Percentiles rank a stretch among this genome's conserved stretches.
phyloP scores from a whole-genome alignment of 2,888 invertebrate species.

The Melanostoma mellinum region DNA sequence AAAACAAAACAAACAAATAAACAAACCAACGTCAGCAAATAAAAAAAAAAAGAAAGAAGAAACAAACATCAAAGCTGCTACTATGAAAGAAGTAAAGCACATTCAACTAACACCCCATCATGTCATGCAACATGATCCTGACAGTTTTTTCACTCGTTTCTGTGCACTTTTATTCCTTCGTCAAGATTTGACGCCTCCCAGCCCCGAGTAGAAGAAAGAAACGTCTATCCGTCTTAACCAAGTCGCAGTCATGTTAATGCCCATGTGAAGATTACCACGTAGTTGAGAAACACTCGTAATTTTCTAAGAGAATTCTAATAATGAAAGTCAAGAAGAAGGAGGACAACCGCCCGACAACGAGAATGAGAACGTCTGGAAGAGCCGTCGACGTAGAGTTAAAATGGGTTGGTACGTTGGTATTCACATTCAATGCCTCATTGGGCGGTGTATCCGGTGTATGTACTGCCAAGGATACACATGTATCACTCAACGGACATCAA shows the following conservation, averaged over 20 bases:
- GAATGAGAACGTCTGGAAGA: not conserved
- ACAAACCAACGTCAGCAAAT: too few species aligned
- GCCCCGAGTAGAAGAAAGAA: not conserved
- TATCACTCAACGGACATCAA: slow-evolving; percentile 43
- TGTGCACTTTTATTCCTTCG: slow-evolving; percentile 27
- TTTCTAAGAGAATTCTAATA: slow-evolving; percentile 55
- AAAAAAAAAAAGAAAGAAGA: too few species aligned
- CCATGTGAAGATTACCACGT: slow-evolving; percentile 56
- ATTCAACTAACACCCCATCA: slow-evolving; percentile 49
- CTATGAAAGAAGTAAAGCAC: slow-evolving; percentile 46
- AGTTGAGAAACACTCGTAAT: slow-evolving; percentile 59
- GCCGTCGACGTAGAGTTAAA: not conserved
- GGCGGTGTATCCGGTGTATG: not conserved
- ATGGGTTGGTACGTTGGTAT: not conserved
- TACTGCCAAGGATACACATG: slow-evolving; percentile 31
- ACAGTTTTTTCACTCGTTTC: slow-evolving; percentile 22
- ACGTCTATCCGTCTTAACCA: slow-evolving; percentile 21
- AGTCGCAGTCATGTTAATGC: slow-evolving; percentile 48
- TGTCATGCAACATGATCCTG: slow-evolving; percentile 51
- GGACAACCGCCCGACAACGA: not conserved
- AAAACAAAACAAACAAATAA: slow-evolving; percentile 26
- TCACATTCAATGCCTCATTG: not conserved
- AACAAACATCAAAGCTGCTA: slow-evolving; percentile 37
- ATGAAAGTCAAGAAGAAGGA: slow-evolving; percentile 18
- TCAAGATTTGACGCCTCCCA: slow-evolving; percentile 30